phyloP scores from a whole-genome alignment of 1,140 invertebrate species.

The Drosophila saltans region DNA sequence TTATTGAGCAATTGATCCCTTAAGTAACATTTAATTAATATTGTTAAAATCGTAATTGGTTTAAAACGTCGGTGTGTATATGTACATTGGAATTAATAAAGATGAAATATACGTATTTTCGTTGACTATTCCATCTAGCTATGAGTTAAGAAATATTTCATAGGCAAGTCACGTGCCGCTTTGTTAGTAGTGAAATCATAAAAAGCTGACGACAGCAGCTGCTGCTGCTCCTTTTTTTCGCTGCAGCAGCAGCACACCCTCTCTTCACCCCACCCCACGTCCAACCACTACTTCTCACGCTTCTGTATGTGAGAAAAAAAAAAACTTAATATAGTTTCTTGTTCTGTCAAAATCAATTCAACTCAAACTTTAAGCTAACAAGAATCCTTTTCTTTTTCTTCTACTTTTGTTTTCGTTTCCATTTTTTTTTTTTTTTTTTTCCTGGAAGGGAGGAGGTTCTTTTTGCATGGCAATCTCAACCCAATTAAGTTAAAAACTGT shows the following conservation, averaged over 20 bases:
- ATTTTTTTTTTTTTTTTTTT: not conserved
- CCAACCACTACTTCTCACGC: too few relatives aligned
- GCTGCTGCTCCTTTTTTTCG: not conserved
- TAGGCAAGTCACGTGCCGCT: conserved; percentile 8
- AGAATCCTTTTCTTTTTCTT: not conserved
- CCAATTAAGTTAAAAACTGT: not conserved
- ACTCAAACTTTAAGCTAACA: conserved; percentile 1
- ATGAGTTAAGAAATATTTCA: not conserved
- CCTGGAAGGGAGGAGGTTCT: not conserved
- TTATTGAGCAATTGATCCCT: not conserved
- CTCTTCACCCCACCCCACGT: too few relatives aligned
- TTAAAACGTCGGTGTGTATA: not conserved
- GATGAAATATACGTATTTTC: not conserved
- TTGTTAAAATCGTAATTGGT: not conserved
- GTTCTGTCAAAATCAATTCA: conserved; percentile 10
- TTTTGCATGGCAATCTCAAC: conserved; percentile 8
- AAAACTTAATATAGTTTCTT: conserved; percentile 6
- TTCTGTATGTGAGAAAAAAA: not conserved
- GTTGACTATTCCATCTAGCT: not conserved
- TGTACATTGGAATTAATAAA: conserved; percentile 3
- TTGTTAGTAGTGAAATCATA: conserved; percentile 14
- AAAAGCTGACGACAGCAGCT: conserved; percentile 10
- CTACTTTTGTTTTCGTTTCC: conserved; percentile 4
- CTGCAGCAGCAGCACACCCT: not conserved
- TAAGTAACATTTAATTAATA: not conserved